Conservation (phyloP, 2,113 vertebrate genomes). For the Calypte anna region DNA sequence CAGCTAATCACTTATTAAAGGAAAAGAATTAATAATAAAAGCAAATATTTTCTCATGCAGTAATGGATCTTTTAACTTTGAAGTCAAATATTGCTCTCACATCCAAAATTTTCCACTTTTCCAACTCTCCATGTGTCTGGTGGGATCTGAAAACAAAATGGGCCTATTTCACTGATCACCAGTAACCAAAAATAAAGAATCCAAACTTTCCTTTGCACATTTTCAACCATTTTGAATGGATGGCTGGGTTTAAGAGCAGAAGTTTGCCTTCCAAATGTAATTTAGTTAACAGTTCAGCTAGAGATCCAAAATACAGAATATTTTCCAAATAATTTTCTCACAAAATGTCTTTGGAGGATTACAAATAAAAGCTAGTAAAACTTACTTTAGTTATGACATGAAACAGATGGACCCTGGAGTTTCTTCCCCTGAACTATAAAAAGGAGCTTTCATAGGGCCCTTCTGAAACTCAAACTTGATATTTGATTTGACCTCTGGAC, state of each 20-base stretch:
- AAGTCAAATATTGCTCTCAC: background rate
- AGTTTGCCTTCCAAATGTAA: background rate
- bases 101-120: background rate
- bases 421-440: background rate
- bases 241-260: background rate
- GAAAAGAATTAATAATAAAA: background rate
- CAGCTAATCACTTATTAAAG: background rate
- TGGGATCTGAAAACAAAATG: background rate
- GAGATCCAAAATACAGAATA: background rate
- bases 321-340: background rate
- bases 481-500: background rate
- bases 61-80: background rate
- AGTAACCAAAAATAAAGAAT: background rate
- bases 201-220: background rate
- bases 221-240: background rate
- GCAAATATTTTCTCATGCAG: background rate
- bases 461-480: background rate
- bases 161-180: background rate
- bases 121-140: accelerated
- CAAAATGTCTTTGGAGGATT: background rate
- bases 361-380: background rate
- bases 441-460: background rate
- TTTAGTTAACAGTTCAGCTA: background rate
- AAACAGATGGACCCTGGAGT: background rate
- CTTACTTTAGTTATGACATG: background rate